These are phyloP conservation scores for Catotricha subobsoleta DNA, from an alignment of 2,888 invertebrate genomes.

Conservation along the genomic window DNA sequence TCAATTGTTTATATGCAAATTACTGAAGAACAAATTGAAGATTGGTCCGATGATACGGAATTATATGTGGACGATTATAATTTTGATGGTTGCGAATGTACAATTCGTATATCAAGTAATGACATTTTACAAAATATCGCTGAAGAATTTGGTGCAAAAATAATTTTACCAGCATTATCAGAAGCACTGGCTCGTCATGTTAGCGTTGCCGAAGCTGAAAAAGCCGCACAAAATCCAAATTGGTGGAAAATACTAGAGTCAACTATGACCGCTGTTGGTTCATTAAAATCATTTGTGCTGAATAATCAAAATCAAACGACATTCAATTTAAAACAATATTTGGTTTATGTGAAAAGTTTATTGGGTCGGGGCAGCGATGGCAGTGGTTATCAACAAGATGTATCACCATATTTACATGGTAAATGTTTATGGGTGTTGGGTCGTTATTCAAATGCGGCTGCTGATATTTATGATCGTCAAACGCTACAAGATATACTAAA, in stretches of 20 bases:
- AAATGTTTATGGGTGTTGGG: constrained; percentile 27
- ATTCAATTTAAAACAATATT: constrained; percentile 27
- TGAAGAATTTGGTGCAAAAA: constrained; percentile 34
- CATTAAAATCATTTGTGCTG: constrained; percentile 30
- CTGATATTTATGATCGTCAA: constrained; percentile 24
- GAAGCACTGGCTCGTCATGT: constrained; percentile 41
- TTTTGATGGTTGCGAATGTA: constrained; percentile 35
- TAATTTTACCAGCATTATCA: constrained; percentile 35
- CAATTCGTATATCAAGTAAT: not conserved
- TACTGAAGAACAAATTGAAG: constrained; percentile 43
- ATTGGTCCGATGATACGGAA: constrained; percentile 44
- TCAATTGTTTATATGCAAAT: constrained; percentile 51
- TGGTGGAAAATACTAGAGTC: constrained; percentile 54
- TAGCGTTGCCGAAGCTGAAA: constrained; percentile 35
- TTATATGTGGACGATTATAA: constrained; percentile 53
- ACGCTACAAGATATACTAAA: constrained; percentile 25
- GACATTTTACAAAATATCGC: constrained; percentile 18
- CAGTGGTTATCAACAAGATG: constrained; percentile 15
- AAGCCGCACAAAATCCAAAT: constrained; percentile 28
- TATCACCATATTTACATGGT: constrained; percentile 24
- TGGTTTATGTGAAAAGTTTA: constrained; percentile 24
- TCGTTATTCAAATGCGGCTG: constrained; percentile 20
- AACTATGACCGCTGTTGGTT: constrained; percentile 41
- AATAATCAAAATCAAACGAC: constrained; percentile 17
- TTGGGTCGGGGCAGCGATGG: constrained; percentile 14